Base-by-base conservation (phyloP, 2,113 vertebrate species). In the Hippolais icterina region DNA sequence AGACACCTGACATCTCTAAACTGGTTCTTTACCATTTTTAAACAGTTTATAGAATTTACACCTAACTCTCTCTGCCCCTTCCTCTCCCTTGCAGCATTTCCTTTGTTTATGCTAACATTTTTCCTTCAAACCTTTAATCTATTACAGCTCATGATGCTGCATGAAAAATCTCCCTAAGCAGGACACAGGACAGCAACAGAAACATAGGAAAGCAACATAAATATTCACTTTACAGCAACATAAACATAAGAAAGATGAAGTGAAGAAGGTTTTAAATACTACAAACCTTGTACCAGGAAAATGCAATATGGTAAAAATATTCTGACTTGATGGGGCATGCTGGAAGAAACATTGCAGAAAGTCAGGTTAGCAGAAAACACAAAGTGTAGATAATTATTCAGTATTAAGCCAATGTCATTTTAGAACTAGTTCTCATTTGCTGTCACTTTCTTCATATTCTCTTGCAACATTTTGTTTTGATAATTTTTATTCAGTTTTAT, bases 271-370 rank as follows among this genome's bases (percentile, higher is more conserved):
- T 78, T 81, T 31, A 70, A 96, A 87, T 42, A 6, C 17, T 46
- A 93, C 97, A 82, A 68, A 97, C 97, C 97, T 97, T 41, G 83
- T 41, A 19, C n/a, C 61, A 64, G 96, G 90, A 31, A 96, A 65
- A 80, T 91, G 95, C 0, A 94, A 76, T 76, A 83, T 2, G 11
- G 95, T 97, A 71, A 97, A 97, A 70, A 95, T 60, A 28, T 87
- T 96, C 18, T 63, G 90, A n/a, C 68, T 80, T 14, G 74, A 37
- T 8, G 66, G 6, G 16, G 78, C 47, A 75, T 91, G 52, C 96
- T 97, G 77, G 52, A 92, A 95, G 69, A 94, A 31, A 60, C 6
- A 14, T 44, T 3, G 4, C 60, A 94, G 54, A 78, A 78, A 68
- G 50, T 50, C 15, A 27, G 10, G 39, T 72, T 52, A 70, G 33